Base-by-base conservation (phyloP, 1,140 invertebrate species). In the Caenorhabditis inopinata region DNA sequence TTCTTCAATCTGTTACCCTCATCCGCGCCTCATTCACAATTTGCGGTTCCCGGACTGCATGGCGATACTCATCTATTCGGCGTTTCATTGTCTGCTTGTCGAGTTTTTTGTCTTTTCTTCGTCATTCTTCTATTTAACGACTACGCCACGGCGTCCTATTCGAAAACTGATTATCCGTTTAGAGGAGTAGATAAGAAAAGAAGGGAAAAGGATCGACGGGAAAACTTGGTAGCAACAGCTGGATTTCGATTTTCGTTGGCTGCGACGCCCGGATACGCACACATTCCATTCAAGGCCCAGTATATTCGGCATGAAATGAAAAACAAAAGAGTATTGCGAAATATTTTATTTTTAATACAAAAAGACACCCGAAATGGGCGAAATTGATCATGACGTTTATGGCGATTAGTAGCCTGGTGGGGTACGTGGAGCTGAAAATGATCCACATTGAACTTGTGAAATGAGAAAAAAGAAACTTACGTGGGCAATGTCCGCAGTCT, bases 401-500 rank as follows among this genome's bases (percentile, higher is more conserved):
- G 32, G 47, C 38, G 32, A 74, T 85, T 87, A 87, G 58, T 87
- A 87, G 25, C 85, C 85, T 29, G 85, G 85, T 77, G 85, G 85
- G 49, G 86, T 87, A 76, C 86, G 85, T 42, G 86, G 86, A 25
- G 86, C 85, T 78, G 84, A 77, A 78, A 79, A 75, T 25, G 21
- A 53, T n/a, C 9, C 25, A 74, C 27, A 11, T 38, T 47, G 12
- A 21, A 18, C 0, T 49, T 35, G 14, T 27, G 14, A 82, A 38
- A 47, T 18, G 9, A 68, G 16, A 18, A 58, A 27, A 21, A 25
- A 5, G 16, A 62, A 27, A 27, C 76, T 74, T 78, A 82, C 79
- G 76, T 74, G 82, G 79, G 46, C 86, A 89, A 82, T 87, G 87
- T 53, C 84, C 83, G 82, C 86, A 89, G 45, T 75, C 75, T 51